Evolutionary conservation across 2,888 invertebrate genomes (phyloP).

Genomic region (Cantharis rustica): DNA sequence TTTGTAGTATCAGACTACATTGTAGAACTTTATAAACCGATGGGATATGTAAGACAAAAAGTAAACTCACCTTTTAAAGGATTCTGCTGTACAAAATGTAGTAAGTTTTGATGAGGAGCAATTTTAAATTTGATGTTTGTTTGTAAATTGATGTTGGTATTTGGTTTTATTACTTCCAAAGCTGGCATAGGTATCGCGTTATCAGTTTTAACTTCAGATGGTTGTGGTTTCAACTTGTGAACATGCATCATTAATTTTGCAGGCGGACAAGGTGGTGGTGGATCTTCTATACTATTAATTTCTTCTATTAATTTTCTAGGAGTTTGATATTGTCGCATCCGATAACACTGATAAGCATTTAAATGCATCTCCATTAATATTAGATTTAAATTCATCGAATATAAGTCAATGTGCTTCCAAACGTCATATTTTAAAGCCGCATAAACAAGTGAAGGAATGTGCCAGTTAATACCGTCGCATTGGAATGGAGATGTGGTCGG

Average conservation of each 20-base stretch:
- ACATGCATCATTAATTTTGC: conserved; percentile 51
- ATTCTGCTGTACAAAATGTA: conserved; percentile 62
- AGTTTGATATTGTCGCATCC: conserved; percentile 75
- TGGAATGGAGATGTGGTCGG: conserved; percentile 94
- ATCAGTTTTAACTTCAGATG: conserved; percentile 31
- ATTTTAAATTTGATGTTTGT: conserved; percentile 47
- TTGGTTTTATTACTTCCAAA: conserved; percentile 3
- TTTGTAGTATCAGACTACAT: too few species aligned
- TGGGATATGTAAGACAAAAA: not conserved
- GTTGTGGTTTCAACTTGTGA: conserved; percentile 30
- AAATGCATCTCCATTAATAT: conserved; percentile 70
- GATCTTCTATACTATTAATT: conserved; percentile 55
- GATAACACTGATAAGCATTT: conserved; percentile 84
- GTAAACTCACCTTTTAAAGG: conserved; percentile 58
- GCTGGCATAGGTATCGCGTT: not conserved
- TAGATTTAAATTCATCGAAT: conserved; percentile 67
- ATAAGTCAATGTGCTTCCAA: conserved; percentile 71
- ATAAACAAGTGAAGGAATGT: conserved; percentile 74
- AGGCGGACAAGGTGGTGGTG: conserved; percentile 67
- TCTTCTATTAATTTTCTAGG: conserved; percentile 70
- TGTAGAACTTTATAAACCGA: too few species aligned
- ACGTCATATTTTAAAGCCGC: conserved; percentile 74
- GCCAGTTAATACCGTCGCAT: conserved; percentile 74
- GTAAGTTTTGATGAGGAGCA: conserved; percentile 55
- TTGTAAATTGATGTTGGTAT: conserved; percentile 15